phyloP scores from a whole-genome alignment of 2,888 invertebrate species.

The Cataglyphis cursor region DNA sequence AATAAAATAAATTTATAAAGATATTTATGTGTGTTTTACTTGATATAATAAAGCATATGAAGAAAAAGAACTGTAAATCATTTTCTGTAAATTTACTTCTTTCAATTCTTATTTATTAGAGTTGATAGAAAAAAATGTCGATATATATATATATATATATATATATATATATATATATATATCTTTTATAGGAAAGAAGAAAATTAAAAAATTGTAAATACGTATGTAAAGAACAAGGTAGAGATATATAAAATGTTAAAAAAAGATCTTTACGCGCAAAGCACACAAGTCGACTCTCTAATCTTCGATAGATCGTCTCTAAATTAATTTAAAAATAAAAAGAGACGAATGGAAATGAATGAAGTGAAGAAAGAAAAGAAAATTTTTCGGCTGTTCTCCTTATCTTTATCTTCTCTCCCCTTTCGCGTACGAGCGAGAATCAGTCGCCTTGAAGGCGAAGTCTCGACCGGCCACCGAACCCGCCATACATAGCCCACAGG shows the following conservation, averaged over 20 bases:
- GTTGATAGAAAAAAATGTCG: neutral
- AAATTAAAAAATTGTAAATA: neutral
- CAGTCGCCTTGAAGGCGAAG: conserved; percentile 66
- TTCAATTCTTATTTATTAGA: neutral
- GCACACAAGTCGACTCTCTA: neutral
- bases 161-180: neutral
- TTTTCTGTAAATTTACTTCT: neutral
- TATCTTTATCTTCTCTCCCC: conserved; percentile 14
- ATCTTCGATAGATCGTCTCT: conserved; percentile 32
- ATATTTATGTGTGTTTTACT: neutral
- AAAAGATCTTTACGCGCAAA: neutral
- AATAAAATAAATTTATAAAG: neutral
- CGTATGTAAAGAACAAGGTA: conserved; percentile 9
- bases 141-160: neutral
- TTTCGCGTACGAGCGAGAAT: conserved; percentile 45
- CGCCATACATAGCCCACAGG: conserved; percentile 66
- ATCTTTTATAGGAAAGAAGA: neutral
- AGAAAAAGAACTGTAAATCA: neutral
- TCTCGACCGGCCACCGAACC: conserved; percentile 79
- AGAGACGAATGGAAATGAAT: neutral
- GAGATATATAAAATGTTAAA: conserved; percentile 36
- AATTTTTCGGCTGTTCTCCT: conserved; percentile 41
- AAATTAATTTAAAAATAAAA: conserved; percentile 35
- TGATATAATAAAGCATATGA: neutral
- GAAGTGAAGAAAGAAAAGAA: neutral